phyloP scores from a whole-genome alignment of 2,797 vertebrate genomes.

The Gambelia wislizenii region DNA sequence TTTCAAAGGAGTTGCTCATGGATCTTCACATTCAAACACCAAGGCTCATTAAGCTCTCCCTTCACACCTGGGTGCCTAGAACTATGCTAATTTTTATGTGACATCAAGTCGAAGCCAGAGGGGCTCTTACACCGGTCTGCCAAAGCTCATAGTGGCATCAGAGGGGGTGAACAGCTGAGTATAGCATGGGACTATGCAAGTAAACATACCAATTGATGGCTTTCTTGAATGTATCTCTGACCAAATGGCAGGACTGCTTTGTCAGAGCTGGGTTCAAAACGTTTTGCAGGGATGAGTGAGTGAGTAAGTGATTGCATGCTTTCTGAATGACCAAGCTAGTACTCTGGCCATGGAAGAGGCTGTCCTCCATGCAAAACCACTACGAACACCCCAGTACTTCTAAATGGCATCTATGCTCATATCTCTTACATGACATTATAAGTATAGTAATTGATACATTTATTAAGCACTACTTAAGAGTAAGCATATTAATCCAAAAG shows the following conservation, averaged over 20 bases:
- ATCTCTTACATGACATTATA: background rate
- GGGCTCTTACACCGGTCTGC: background rate
- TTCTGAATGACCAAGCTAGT: too few species aligned
- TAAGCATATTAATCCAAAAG: background rate
- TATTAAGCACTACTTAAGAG: too few species aligned
- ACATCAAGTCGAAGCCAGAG: background rate
- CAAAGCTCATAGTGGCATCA: background rate
- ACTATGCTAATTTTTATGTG: background rate
- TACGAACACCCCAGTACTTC: too few species aligned
- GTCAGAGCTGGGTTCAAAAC: too few species aligned
- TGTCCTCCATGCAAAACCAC: background rate
- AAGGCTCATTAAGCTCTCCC: background rate
- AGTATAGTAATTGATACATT: too few species aligned
- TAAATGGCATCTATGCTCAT: too few species aligned
- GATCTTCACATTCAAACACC: background rate
- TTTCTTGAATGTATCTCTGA: too few species aligned
- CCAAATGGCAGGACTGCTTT: too few species aligned
- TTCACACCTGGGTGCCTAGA: background rate
- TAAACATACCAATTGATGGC: background rate
- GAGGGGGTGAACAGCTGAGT: background rate
- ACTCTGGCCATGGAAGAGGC: background rate
- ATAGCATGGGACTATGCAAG: background rate
- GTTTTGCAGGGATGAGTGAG: too few species aligned
- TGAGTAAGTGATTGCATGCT: too few species aligned
- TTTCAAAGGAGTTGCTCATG: background rate